Evolutionary conservation across 2,888 invertebrate species (phyloP), one percentile per base, ranked within the genome.

Genomic region (Dasysyrphus albostriatus): DNA sequence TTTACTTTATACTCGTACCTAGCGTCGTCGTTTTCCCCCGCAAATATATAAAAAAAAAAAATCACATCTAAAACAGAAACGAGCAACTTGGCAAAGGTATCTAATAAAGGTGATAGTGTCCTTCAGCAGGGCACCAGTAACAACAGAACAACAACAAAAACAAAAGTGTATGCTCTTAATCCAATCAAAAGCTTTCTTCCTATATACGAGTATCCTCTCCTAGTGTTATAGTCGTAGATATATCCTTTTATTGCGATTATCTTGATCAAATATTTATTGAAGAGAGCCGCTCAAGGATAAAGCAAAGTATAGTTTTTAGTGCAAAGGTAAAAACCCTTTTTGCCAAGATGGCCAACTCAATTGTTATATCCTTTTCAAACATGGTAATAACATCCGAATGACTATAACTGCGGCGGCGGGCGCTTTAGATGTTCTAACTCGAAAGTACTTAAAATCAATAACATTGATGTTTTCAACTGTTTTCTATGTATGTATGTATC

Each of bases 251-350:
- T 72, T 67, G 78, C 87, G 75, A 83, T 87, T 87, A 87, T 87
- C 83, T 87, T 70, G 87, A 87, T 83, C 87, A 83, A 87, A 83
- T 79, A 87, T 83, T 87, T 87, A 83, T 83, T 79, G 78, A 79
- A 72, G 74, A 58, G 58, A 75, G 67, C 74, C 63, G 47, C 73
- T 58, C 69, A 54, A 78, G 54, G 47, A 63, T 54, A 16, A 49
- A 69, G 9, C 37, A 39, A 34, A 51, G 69, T 51, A 54, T 37
- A 39, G 37, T 67, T 34, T 51, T 24, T 34, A 51, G 47, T 65
- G 65, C 51, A 49, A 49, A 69, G 69, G 51, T 39, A 72, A 51
- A 59, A 39, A 39, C 39, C 54, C 78, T 69, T 54, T 82, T 82
- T 58, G 75, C 44, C 34, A 42, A 56, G 69, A 81, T 76, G 76